A percentile compares a stretch with the other conserved stretches of the same genome.
Evolutionary conservation across 2,797 vertebrate genomes (phyloP).

Genomic region (Phaenicophaeus curvirostris): DNA sequence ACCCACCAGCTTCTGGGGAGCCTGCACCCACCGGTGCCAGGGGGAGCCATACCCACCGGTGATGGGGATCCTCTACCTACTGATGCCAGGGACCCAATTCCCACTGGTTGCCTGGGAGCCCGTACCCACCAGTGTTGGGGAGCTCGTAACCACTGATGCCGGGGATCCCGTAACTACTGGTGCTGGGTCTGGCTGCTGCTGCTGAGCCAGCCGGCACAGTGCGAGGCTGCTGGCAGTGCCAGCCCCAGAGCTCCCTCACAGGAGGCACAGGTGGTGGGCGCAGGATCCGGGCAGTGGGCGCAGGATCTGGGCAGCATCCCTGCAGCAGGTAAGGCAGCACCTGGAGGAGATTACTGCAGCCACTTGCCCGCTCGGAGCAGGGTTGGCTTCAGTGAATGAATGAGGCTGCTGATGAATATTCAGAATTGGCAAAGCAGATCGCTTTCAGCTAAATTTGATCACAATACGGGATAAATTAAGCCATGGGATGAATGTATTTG

Average conservation of each 20-base stretch:
- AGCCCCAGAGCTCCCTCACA: not conserved
- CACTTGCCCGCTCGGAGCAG: not conserved
- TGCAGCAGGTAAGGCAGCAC: not conserved
- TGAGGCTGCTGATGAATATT: slow-evolving; percentile 76
- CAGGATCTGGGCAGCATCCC: not conserved
- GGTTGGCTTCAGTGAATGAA: slow-evolving; percentile 55
- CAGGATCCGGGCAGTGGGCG: not conserved
- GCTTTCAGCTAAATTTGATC: slow-evolving; percentile 78
- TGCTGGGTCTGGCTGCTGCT: not conserved
- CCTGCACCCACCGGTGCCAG: rapidly evolving
- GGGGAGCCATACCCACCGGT: not conserved
- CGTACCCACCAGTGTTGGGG: rapidly evolving
- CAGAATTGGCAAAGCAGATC: slow-evolving; percentile 54
- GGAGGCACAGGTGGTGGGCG: no score
- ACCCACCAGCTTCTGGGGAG: no score
- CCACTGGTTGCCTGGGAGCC: rapidly evolving
- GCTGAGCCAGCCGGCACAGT: rapidly evolving
- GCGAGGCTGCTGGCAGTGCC: not conserved
- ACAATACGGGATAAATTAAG: slow-evolving; percentile 78
- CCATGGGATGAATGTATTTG: slow-evolving; percentile 70
- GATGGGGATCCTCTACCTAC: no score
- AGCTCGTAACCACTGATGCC: not conserved
- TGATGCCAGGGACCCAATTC: rapidly evolving
- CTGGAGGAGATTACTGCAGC: not conserved
- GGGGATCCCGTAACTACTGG: not conserved